Evolutionary conservation across 2,797 vertebrate genomes (phyloP).

Genomic region (Thripadectes ignobilis): DNA sequence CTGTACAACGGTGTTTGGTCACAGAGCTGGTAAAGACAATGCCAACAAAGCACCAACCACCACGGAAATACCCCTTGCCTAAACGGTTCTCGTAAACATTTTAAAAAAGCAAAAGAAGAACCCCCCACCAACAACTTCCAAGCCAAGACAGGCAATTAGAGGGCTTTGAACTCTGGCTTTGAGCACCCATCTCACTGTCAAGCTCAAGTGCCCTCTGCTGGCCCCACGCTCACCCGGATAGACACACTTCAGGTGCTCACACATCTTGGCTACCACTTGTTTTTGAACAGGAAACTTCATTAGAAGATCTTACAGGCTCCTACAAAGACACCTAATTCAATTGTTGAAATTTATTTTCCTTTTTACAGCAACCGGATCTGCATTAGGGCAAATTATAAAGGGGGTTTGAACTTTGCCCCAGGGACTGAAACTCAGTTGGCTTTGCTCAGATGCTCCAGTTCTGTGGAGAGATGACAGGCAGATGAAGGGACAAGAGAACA

Average conservation of each 20-base stretch:
- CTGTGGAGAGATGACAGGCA: not conserved
- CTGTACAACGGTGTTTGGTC: not conserved
- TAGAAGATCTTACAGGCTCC: not conserved
- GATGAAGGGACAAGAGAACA: not conserved
- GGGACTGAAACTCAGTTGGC: not conserved
- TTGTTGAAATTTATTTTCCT: not conserved
- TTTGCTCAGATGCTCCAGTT: not conserved
- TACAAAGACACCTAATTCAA: not conserved
- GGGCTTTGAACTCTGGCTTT: not conserved
- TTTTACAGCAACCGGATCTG: not conserved
- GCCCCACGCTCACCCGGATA: not conserved
- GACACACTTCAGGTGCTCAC: slow-evolving; percentile 16
- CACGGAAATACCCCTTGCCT: slow-evolving; percentile 22
- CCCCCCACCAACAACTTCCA: not conserved
- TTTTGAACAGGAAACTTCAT: not conserved
- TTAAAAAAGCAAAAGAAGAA: not conserved
- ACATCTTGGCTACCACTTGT: not conserved
- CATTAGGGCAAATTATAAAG: not conserved
- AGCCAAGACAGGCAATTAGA: not conserved
- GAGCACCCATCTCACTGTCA: slow-evolving; percentile 32
- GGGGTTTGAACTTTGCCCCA: not conserved
- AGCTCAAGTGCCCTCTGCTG: slow-evolving; percentile 63
- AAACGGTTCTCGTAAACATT: slow-evolving; percentile 18
- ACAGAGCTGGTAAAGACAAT: not conserved
- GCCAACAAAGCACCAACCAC: slow-evolving; percentile 35